These are phyloP conservation scores for Deilephila elpenor DNA, from an alignment of 2,888 invertebrate genomes.

Conservation along the genomic window DNA sequence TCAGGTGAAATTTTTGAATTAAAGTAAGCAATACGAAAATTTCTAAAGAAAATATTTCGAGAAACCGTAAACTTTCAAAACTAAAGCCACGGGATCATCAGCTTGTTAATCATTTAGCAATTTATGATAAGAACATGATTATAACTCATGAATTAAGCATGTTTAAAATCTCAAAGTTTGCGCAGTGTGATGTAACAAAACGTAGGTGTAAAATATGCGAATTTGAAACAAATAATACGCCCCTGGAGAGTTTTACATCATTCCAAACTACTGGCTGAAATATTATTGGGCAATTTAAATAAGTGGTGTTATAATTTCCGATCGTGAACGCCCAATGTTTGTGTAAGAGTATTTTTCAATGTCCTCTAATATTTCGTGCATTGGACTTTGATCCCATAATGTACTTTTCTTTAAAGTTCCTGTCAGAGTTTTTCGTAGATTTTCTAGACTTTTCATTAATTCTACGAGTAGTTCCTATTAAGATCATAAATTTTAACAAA, in stretches of 20 bases:
- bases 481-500: neutral
- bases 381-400: neutral
- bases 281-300: conserved; percentile 29
- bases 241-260: conserved; percentile 17
- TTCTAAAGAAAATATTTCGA: too few species aligned
- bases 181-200: neutral
- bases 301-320: conserved; percentile 26
- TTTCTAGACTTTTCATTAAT: too few species aligned
- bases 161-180: conserved; percentile 11
- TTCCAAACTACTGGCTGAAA: conserved; percentile 27
- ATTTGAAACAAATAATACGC: conserved; percentile 8
- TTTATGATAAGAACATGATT: conserved; percentile 14
- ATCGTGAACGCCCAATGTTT: neutral
- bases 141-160: conserved; percentile 15
- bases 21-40: too few species aligned
- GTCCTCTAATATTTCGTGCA: neutral
- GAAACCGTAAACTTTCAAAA: neutral
- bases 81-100: neutral
- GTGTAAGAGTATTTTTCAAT: conserved; percentile 9
- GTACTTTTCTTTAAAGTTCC: neutral
- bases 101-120: conserved; percentile 9
- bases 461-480: too few species aligned
- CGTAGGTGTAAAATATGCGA: neutral
- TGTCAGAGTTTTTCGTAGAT: too few species aligned
- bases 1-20: too few species aligned